Conservation (phyloP, 92 coral and sea anemone species). For the Anthopleura xanthogrammica region DNA sequence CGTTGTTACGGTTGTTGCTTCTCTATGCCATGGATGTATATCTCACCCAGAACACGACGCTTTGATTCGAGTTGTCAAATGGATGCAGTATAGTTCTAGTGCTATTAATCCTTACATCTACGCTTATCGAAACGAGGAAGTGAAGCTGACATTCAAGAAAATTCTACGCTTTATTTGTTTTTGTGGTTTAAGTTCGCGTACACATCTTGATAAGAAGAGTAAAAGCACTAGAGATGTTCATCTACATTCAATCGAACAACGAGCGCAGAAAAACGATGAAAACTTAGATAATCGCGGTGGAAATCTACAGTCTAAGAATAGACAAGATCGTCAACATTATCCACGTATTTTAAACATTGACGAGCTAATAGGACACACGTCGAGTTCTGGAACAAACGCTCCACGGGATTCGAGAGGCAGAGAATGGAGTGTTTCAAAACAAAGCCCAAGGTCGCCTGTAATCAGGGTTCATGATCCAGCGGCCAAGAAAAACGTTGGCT, state of each 20-base stretch:
- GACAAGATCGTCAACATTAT: neutral
- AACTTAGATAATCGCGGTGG: neutral
- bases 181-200: slow-evolving; percentile 22
- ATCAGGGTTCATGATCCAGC: neutral
- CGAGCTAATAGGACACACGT: neutral
- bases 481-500: neutral
- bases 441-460: neutral
- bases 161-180: slow-evolving; percentile 26
- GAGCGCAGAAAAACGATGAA: neutral
- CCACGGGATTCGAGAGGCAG: neutral
- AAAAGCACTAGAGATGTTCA: neutral
- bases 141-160: slow-evolving; percentile 50
- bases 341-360: neutral
- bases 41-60: slow-evolving; percentile 39
- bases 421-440: neutral
- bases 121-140: slow-evolving; percentile 78
- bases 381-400: neutral
- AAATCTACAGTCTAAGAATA: neutral
- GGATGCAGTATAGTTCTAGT: slow-evolving; percentile 85
- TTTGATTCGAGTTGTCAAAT: slow-evolving; percentile 66
- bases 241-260: neutral
- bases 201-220: neutral
- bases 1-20: slow-evolving; percentile 55
- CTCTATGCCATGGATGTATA: slow-evolving; percentile 44
- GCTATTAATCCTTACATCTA: slow-evolving; percentile 83